Evolutionary conservation across 2,797 vertebrate species (phyloP).

Genomic region (Channallabes apus): DNA sequence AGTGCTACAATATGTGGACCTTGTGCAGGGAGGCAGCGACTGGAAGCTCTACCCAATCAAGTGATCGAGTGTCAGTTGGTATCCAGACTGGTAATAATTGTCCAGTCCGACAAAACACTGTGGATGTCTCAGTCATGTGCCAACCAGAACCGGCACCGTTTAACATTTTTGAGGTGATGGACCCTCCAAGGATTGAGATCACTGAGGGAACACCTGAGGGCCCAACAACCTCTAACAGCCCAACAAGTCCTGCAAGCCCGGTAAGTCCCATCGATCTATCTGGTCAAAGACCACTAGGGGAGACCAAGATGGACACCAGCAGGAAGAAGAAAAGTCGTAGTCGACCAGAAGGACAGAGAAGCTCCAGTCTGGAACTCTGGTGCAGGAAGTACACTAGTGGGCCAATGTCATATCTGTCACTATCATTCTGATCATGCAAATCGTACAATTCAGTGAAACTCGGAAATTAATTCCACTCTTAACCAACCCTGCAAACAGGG

Average conservation of each 20-base stretch:
- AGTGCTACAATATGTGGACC: constrained; percentile 84
- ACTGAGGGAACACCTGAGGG: constrained; percentile 78
- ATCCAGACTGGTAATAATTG: constrained; percentile 78
- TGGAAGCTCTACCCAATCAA: constrained; percentile 69
- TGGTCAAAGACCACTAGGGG: constrained; percentile 66
- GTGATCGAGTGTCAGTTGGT: constrained; percentile 77
- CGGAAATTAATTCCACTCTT: constrained; percentile 19
- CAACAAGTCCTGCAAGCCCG: constrained; percentile 75
- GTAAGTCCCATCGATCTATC: constrained; percentile 60
- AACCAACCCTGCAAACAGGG: constrained; percentile 53
- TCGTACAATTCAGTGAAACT: constrained; percentile 61
- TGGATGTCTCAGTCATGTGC: constrained; percentile 82
- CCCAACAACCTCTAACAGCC: constrained; percentile 68
- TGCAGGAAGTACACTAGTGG: constrained; percentile 83
- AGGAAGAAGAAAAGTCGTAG: constrained; percentile 68
- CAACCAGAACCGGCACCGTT: constrained; percentile 78
- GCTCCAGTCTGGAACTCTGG: constrained; percentile 81
- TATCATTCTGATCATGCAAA: constrained; percentile 80
- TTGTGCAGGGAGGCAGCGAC: constrained; percentile 73
- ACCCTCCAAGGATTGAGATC: constrained; percentile 76
- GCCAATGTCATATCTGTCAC: constrained; percentile 83
- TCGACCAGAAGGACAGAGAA: constrained; percentile 71
- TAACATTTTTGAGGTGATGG: constrained; percentile 78
- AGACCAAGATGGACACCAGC: constrained; percentile 76
- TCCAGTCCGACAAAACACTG: constrained; percentile 73